Base-by-base conservation (phyloP, 2,888 invertebrate genomes). In the Luffia ferchaultella region DNA sequence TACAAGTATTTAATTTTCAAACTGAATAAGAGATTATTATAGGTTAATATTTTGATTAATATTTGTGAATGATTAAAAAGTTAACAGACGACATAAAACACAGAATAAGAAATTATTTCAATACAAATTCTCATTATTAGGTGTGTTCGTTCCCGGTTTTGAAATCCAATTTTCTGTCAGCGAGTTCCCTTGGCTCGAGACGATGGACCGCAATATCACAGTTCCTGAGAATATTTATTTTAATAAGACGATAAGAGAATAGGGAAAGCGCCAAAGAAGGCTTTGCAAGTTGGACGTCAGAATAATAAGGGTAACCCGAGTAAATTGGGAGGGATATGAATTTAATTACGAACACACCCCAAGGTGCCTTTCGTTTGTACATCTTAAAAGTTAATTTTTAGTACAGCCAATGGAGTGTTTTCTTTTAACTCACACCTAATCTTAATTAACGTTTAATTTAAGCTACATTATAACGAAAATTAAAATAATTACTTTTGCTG, bases 181-280 rank as follows among this genome's bases (percentile, higher is more conserved):
- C 55, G 53, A 53, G 52, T 52, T 43, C 42, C 42, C 43, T 56
- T 55, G 52, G 55, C 56, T 57, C 53, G 52, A 60, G 59, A 55
- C 50, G 57, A 58, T 57, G 60, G 62, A 61, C 59, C 57, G 59
- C 58, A 63, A 62, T 65, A 67, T 63, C 61, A 58, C 58, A 59
- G 56, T 55, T 57, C 54, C 62, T 62, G 54, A 53, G 62, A 59
- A 67, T 68, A 68, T 73, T 70, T 71, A 66, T 71, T 70, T 71
- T 71, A 73, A 72, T 72, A 68, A 68, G 64, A 59, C 59, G 60
- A 61, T 66, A 62, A 62, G 61, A 59, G 63, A 60, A 60, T 57
- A 54, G 59, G 58, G 59, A 52, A 50, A 48, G 43, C 53, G 49
- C 52, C 49, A 54, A 54, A 44, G 42, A 52, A 48, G 52, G 52